These are phyloP conservation scores for Catamblyrhynchus diadema DNA, from an alignment of 2,797 vertebrate genomes.

Conservation along the genomic window DNA sequence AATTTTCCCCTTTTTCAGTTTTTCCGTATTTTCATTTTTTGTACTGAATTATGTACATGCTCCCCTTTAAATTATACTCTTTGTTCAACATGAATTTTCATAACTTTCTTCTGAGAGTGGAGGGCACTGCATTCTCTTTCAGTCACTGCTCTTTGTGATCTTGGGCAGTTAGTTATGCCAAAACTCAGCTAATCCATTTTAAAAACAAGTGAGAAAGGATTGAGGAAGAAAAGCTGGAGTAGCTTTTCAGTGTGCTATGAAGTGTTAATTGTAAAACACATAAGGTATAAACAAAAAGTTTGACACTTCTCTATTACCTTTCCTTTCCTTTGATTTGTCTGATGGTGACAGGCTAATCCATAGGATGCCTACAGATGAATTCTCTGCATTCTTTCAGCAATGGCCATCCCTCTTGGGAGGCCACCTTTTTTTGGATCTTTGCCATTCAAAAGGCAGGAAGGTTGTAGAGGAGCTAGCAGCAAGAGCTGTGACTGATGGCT, in stretches of 20 bases:
- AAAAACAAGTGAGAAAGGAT: background rate
- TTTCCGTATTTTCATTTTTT: background rate
- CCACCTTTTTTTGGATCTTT: background rate
- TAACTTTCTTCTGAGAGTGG: background rate
- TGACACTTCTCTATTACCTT: background rate
- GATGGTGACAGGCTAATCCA: background rate
- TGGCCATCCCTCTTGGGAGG: background rate
- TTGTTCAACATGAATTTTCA: background rate
- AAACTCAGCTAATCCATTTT: background rate
- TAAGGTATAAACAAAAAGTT: background rate
- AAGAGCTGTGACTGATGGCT: background rate
- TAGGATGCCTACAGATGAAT: background rate
- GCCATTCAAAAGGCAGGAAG: background rate
- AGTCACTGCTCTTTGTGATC: background rate
- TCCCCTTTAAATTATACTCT: background rate
- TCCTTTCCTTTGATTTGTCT: background rate
- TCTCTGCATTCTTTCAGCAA: background rate
- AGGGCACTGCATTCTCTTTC: slow-evolving; percentile 5
- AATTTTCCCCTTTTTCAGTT: background rate
- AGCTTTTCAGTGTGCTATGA: background rate
- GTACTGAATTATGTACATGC: background rate
- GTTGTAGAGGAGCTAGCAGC: background rate
- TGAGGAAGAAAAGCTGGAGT: background rate
- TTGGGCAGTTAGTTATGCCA: background rate
- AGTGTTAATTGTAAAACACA: background rate